Evolutionary conservation across 1,140 invertebrate genomes (phyloP), one percentile per base, ranked within the genome.

Genomic region (Euwallacea similis): DNA sequence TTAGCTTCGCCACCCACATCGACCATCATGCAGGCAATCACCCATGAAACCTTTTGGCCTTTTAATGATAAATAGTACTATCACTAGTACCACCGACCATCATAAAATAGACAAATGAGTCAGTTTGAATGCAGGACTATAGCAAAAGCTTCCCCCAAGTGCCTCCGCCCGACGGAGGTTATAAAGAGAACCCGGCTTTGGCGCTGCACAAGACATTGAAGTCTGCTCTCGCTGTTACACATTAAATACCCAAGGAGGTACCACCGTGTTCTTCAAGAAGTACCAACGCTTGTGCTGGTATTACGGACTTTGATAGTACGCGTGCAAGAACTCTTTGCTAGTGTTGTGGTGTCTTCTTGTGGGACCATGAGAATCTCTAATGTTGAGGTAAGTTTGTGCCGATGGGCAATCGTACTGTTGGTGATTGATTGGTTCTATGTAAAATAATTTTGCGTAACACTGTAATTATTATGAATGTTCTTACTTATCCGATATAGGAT

Each of bases 151-250:
- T 71, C 69, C 69, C 69, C 63, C 69, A 61, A 43, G 59, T 54
- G 44, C 44, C 42, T n/a, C 59, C 67, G 67, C 67, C 67, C 67
- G 54, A 46, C 69, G 42, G 61, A 69, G 67, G 67, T 69, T 69
- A 69, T 69, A 69, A 69, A 69, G 61, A 70, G 68, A 55, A 70
- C 68, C 68, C 60, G 44, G 21, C 54, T 64, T 44, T 21, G 61
- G 41, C 15, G 53, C 43, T 16, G 62, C 62, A 41, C 61, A 71
- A 71, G 69, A 71, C 61, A 71, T 71, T 71, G 61, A 71, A 71
- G 61, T 71, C 33, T 42, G 54, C 42, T 58, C 61, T 64, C 62
- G 62, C 69, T 65, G 69, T 71, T 70, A 70, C 50, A 70, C 63
- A 55, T 70, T 47, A 10, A 13, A 9, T 9, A 47, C 46, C 46